Evolutionary conservation across 2,113 vertebrate genomes (phyloP).

Genomic region (Melanerpes aurifrons): DNA sequence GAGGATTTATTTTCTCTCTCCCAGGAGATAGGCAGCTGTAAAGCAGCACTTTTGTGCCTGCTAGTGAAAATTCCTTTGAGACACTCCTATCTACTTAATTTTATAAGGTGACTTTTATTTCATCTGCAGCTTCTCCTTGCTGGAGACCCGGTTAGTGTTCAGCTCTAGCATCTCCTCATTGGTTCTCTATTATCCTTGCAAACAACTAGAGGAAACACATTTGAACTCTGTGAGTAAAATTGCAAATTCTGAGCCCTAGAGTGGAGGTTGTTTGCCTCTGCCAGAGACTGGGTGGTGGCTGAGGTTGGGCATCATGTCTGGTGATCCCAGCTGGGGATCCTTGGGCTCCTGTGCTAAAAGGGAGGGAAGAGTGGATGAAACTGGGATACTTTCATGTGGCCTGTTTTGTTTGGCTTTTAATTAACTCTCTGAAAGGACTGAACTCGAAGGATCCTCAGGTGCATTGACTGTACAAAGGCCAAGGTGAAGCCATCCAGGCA

Average conservation of each 20-base stretch:
- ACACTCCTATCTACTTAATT: background rate
- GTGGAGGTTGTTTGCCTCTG: background rate
- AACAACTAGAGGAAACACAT: background rate
- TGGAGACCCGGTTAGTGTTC: background rate
- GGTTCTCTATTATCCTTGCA: constrained; percentile 12
- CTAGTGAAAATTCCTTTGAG: constrained; percentile 9
- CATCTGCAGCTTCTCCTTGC: constrained; percentile 12
- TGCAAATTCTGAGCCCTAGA: background rate
- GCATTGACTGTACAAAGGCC: background rate
- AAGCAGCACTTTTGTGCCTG: background rate
- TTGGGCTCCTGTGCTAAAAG: background rate
- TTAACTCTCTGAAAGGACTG: background rate
- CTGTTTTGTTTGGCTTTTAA: background rate
- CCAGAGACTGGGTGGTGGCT: background rate
- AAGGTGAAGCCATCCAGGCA: background rate
- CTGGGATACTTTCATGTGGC: background rate
- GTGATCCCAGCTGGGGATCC: background rate
- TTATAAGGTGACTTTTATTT: constrained; percentile 26
- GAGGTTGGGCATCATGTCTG: background rate
- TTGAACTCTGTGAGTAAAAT: background rate
- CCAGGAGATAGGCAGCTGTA: background rate
- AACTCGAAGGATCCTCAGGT: background rate
- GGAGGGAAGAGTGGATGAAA: background rate
- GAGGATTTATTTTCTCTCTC: constrained; percentile 28
- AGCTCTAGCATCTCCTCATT: constrained; percentile 2